phyloP scores from a whole-genome alignment of 2,888 invertebrate genomes.

The Thecocarcelia acutangulata region DNA sequence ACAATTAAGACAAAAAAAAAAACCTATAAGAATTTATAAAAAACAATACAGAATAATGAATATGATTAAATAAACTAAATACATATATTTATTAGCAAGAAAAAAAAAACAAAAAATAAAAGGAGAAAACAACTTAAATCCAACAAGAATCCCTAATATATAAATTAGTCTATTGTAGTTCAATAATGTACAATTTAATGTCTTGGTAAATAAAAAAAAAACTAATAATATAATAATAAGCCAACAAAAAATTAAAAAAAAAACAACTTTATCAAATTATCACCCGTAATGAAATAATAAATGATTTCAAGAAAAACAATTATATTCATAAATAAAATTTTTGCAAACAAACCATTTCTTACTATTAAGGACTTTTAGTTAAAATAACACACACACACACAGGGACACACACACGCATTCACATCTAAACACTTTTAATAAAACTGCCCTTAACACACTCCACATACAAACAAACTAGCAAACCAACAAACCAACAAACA shows the following conservation, averaged over 20 bases:
- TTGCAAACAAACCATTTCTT: conserved; percentile 7
- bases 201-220: conserved; percentile 46
- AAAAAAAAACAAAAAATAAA: too few species aligned
- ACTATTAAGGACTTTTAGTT: conserved; percentile 22
- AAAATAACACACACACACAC: conserved; percentile 49
- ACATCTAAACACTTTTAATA: conserved; percentile 45
- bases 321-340: conserved; percentile 20
- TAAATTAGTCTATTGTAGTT: conserved; percentile 68
- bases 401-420: conserved; percentile 52
- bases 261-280: conserved; percentile 55
- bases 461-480: background rate
- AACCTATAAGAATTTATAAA: conserved; percentile 68
- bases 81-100: conserved; percentile 66
- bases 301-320: conserved; percentile 36
- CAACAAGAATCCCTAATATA: conserved; percentile 41
- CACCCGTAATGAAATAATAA: conserved; percentile 32
- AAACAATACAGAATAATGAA: conserved; percentile 66
- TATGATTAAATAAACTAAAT: conserved; percentile 72
- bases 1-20: conserved; percentile 7
- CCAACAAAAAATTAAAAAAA: conserved; percentile 43
- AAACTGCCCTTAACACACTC: conserved; percentile 34
- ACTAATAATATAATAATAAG: conserved; percentile 4
- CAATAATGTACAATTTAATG: conserved; percentile 69
- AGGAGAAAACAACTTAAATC: conserved; percentile 38
- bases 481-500: background rate